Conservation (phyloP, 1,140 invertebrate species). For the Apolygus lucorum region DNA sequence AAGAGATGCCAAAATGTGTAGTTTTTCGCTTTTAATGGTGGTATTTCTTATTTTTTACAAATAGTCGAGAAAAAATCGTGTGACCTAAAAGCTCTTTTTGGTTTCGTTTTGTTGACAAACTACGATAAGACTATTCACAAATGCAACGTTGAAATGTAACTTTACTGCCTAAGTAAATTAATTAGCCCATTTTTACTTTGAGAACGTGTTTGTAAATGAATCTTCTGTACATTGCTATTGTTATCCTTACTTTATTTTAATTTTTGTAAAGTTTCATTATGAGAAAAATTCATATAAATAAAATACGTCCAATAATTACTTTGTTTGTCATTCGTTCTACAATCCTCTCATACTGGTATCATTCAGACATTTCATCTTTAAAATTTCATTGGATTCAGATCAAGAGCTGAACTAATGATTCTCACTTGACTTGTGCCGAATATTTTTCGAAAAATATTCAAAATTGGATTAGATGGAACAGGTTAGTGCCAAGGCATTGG, state of each 20-base stretch:
- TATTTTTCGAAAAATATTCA: too few relatives aligned
- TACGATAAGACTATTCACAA: not conserved
- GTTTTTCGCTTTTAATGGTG: too few relatives aligned
- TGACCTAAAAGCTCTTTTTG: too few relatives aligned
- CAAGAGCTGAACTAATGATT: too few relatives aligned
- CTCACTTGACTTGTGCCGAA: too few relatives aligned
- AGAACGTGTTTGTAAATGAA: slow-evolving; percentile 27
- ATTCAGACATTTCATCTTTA: too few relatives aligned
- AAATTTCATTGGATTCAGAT: too few relatives aligned
- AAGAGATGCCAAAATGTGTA: slow-evolving; percentile 16
- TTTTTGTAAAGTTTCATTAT: slow-evolving; percentile 32
- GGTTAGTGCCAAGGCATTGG: too few relatives aligned
- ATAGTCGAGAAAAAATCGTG: not conserved
- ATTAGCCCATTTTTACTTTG: slow-evolving; percentile 17
- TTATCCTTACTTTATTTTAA: slow-evolving; percentile 28
- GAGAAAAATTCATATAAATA: slow-evolving; percentile 30
- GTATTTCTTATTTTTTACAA: not conserved
- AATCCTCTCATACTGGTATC: too few relatives aligned
- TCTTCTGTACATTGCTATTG: slow-evolving; percentile 26
- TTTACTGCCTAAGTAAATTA: slow-evolving; percentile 11
- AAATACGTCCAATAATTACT: slow-evolving; percentile 32
- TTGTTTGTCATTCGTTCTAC: too few relatives aligned
- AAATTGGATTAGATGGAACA: too few relatives aligned
- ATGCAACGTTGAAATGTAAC: not conserved
- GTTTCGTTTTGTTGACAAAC: too few relatives aligned